Percentiles rank a stretch among this genome's conserved stretches.
phyloP scores from a whole-genome alignment of 2,797 vertebrate species.

The Lutjanus argentimaculatus region DNA sequence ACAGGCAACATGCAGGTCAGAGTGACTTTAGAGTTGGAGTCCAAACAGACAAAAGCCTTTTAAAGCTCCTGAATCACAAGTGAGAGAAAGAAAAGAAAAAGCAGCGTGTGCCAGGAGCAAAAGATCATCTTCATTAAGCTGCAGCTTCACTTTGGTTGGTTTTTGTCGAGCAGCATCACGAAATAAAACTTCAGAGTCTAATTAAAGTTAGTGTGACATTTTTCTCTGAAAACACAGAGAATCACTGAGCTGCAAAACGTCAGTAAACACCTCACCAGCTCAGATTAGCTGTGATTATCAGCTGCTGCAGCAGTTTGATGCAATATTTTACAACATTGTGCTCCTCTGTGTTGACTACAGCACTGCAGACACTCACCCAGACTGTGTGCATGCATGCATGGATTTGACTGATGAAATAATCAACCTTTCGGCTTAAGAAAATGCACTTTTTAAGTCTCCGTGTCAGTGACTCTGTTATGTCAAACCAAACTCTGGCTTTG shows the following conservation, averaged over 20 bases:
- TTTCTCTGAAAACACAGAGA: not conserved
- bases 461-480: not conserved
- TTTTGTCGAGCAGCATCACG: not conserved
- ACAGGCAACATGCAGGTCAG: constrained; percentile 63
- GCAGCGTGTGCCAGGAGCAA: constrained; percentile 61
- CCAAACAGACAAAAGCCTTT: constrained; percentile 54
- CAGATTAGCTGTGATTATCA: too few species aligned
- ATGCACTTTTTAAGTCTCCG: too few species aligned
- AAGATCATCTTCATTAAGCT: constrained; percentile 47
- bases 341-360: not conserved
- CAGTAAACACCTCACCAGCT: not conserved
- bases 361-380: not conserved
- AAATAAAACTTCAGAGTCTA: not conserved
- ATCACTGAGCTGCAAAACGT: not conserved
- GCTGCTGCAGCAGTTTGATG: too few species aligned
- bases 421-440: too few species aligned
- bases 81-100: constrained; percentile 29
- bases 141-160: not conserved
- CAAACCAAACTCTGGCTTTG: not conserved
- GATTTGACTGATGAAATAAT: not conserved
- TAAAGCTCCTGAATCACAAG: constrained; percentile 52
- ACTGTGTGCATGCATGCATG: not conserved
- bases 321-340: too few species aligned
- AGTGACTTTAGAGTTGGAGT: constrained; percentile 47
- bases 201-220: not conserved